Evolutionary conservation across 2,888 invertebrate species (phyloP), one percentile per base, ranked within the genome.

Genomic region (Unio delphinus): DNA sequence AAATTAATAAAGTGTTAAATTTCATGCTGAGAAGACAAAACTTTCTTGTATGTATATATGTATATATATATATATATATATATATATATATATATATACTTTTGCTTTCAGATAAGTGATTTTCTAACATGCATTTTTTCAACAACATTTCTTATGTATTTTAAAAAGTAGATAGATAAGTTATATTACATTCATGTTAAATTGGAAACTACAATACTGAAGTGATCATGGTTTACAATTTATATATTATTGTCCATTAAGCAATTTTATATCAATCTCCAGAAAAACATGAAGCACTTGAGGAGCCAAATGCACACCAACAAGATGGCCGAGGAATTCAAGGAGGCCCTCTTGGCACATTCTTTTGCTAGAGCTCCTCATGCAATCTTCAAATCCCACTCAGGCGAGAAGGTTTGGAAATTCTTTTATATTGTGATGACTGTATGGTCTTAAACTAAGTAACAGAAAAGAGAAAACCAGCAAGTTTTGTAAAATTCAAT

Each of bases 331-430:
- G 86, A 86, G 73, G 88, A 88, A 72, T 86, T 88, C 66, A 69
- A 84, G 11, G 87, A 88, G 68, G 74, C 87, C 3, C 78, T 87
- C 8, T 66, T 80, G 55, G 86, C 88, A 11, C 88, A 88, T 75
- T 84, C 86, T 23, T 65, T 72, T 11, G 73, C 81, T 55, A 73
- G 79, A n/a, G 76, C 81, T 45, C 87, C 88, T 6, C 73, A 74
- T 61, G 83, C 86, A 68, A 77, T 88, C 61, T 88, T 87, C 75
- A 78, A 83, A 70, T 70, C 81, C 17, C 83, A 85, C 64, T 57
- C 63, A 20, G 85, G 85, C n/a, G 82, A 79, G 68, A 86, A 85
- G 83, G 87, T 86, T 59, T 64, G 69, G 34, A 26, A 28, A 45
- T 45, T 45, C 45, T 45, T 0, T 45, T 45, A 34, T 34, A 34